Percentiles rank a stretch among this genome's conserved stretches.
Evolutionary conservation across 2,797 vertebrate genomes (phyloP).

Genomic region (Sebastiscus albofasciatus): DNA sequence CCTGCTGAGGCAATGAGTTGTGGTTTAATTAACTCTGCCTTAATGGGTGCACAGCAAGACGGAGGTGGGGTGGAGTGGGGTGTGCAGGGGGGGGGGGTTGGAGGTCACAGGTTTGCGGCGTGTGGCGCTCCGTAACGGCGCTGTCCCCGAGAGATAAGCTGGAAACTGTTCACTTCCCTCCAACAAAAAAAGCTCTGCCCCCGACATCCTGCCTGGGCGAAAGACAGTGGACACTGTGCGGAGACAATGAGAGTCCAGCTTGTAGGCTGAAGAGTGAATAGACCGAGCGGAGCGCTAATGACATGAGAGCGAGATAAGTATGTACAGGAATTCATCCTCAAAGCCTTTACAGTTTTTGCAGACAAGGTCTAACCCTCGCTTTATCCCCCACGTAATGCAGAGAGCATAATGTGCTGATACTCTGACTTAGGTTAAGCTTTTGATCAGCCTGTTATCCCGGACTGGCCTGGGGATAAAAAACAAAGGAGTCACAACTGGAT

Average conservation of each 20-base stretch:
- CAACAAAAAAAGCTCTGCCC: slow-evolving; percentile 23
- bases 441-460: slow-evolving; percentile 64
- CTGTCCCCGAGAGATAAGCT: slow-evolving; percentile 72
- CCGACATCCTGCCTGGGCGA: slow-evolving; percentile 16
- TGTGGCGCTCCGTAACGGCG: slow-evolving; percentile 31
- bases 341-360: slow-evolving; percentile 52
- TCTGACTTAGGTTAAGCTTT: slow-evolving; percentile 68
- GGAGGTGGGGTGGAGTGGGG: slow-evolving; percentile 14
- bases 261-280: slow-evolving; percentile 25
- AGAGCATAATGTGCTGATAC: slow-evolving; percentile 57
- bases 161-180: slow-evolving; percentile 32
- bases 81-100: slow-evolving; percentile 12
- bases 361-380: slow-evolving; percentile 67
- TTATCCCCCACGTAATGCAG: slow-evolving; percentile 42
- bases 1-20: slow-evolving; percentile 76
- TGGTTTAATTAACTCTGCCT: slow-evolving; percentile 83
- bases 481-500: slow-evolving; percentile 62
- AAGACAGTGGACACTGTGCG: slow-evolving; percentile 31
- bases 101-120: slow-evolving; percentile 60
- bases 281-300: slow-evolving; percentile 50
- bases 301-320: slow-evolving; percentile 54
- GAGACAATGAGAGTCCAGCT: slow-evolving; percentile 36
- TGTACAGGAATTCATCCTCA: slow-evolving; percentile 53
- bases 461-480: slow-evolving; percentile 55
- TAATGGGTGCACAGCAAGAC: slow-evolving; percentile 77